Percentiles rank a stretch among this genome's conserved stretches.
Conservation (phyloP, 1,140 invertebrate genomes). For the Cherax quadricarinatus region DNA sequence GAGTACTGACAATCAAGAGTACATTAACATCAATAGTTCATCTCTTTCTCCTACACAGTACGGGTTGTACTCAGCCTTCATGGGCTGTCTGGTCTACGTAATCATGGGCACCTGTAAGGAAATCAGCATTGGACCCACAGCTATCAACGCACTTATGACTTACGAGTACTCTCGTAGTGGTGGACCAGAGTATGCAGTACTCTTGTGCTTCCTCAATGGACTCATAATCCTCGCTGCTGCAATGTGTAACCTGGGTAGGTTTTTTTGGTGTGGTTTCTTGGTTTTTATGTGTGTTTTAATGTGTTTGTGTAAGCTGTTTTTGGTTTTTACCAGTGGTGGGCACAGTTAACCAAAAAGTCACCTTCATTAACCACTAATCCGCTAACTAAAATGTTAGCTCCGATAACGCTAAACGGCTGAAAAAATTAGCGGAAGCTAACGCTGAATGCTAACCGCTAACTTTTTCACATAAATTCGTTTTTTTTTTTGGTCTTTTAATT, state of each 20-base stretch:
- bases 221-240: slow-evolving; percentile 88
- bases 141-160: slow-evolving; percentile 88
- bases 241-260: slow-evolving; percentile 85
- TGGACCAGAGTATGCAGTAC: slow-evolving; percentile 85
- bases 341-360: no score
- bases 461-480: no score
- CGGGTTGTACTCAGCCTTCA: slow-evolving; percentile 94
- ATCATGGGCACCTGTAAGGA: slow-evolving; percentile 93
- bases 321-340: no score
- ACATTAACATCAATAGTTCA: background rate
- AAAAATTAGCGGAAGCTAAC: no score
- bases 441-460: no score
- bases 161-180: slow-evolving; percentile 85
- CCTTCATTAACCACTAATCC: no score
- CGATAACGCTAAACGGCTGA: no score
- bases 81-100: slow-evolving; percentile 93
- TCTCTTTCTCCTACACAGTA: slow-evolving; percentile 78
- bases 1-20: no score
- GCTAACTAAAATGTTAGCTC: no score
- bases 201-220: slow-evolving; percentile 87
- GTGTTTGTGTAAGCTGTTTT: no score
- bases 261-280: background rate
- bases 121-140: slow-evolving; percentile 93
- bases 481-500: no score
- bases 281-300: no score